phyloP scores from a whole-genome alignment of 2,113 vertebrate genomes.

The Alosa alosa region DNA sequence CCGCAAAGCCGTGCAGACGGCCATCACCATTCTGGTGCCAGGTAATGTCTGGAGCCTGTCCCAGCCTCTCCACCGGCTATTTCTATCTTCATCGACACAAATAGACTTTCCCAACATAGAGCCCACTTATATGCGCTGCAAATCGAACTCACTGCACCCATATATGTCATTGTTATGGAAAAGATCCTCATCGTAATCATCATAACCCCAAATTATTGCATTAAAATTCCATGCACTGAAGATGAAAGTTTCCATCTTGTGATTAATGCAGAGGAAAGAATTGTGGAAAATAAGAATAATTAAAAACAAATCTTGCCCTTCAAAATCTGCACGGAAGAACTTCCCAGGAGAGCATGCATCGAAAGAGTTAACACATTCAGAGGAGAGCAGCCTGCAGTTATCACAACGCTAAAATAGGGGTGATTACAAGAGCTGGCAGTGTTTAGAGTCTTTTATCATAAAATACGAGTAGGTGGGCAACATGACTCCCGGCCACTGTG shows the following conservation, averaged over 20 bases:
- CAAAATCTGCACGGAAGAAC: neutral
- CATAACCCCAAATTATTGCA: neutral
- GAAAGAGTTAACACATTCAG: neutral
- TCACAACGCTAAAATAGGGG: neutral
- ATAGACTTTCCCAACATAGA: neutral
- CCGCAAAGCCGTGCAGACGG: conserved; percentile 95
- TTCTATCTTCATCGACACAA: neutral
- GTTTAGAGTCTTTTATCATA: neutral
- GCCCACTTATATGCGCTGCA: neutral
- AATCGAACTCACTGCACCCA: neutral
- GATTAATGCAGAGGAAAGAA: no score
- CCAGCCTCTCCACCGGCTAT: neutral
- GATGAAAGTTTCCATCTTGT: no score
- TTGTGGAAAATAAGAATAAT: neutral
- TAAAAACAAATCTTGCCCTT: neutral
- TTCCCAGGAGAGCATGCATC: neutral
- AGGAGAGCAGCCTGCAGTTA: neutral
- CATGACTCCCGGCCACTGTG: neutral
- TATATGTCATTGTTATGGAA: neutral
- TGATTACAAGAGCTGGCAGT: neutral
- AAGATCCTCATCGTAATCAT: neutral
- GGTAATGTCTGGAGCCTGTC: conserved; percentile 67
- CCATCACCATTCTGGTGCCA: conserved; percentile 96
- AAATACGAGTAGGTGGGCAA: neutral
- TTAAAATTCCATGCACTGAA: no score